These are phyloP conservation scores for Ophion ventricosus DNA, from an alignment of 2,888 invertebrate genomes.

Conservation along the genomic window DNA sequence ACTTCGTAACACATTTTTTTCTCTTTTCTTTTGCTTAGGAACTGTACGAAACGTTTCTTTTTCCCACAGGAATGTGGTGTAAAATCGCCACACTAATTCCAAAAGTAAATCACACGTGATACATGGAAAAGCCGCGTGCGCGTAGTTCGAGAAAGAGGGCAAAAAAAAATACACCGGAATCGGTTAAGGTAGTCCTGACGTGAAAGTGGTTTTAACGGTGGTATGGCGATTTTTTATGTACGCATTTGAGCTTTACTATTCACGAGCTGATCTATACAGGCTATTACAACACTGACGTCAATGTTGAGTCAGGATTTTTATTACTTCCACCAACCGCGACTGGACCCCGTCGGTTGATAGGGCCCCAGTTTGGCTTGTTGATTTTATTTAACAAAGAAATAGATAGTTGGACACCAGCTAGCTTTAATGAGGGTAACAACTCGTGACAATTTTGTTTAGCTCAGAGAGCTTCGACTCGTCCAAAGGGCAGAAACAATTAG, in stretches of 20 bases:
- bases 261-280: background rate
- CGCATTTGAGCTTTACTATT: background rate
- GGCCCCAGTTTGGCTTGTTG: too few relatives aligned
- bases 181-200: background rate
- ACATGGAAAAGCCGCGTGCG: background rate
- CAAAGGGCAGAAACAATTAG: too few relatives aligned
- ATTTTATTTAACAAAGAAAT: too few relatives aligned
- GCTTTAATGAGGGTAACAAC: too few relatives aligned
- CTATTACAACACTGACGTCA: background rate
- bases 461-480: too few relatives aligned
- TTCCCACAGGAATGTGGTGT: slow-evolving; percentile 32
- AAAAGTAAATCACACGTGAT: slow-evolving; percentile 31
- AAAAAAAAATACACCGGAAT: background rate
- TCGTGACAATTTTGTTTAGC: too few relatives aligned
- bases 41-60: slow-evolving; percentile 40
- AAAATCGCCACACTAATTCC: slow-evolving; percentile 15
- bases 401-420: too few relatives aligned
- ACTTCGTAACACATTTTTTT: slow-evolving; percentile 69
- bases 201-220: background rate
- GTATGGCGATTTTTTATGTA: too few relatives aligned
- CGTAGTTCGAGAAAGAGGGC: background rate
- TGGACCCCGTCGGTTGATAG: too few relatives aligned
- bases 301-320: too few relatives aligned
- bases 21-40: slow-evolving; percentile 59
- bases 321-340: too few relatives aligned